Conservation (phyloP, 1,140 invertebrate species). For the Sitophilus oryzae region DNA sequence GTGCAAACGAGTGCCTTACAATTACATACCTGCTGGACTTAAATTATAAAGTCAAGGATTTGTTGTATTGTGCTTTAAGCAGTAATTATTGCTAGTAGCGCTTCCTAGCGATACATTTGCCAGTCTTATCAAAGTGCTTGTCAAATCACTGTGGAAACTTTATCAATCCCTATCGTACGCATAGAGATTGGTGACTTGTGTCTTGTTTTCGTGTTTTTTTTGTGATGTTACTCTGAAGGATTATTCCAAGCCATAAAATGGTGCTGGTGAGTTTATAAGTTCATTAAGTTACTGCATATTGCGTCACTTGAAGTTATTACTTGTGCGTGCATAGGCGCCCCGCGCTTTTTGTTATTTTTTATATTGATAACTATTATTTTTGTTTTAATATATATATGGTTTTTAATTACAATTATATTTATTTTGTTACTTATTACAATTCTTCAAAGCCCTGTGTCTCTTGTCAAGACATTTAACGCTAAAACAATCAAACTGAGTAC, state of each 20-base stretch:
- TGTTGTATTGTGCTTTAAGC: slow-evolving; percentile 16
- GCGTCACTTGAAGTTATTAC: neutral
- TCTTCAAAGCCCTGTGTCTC: too few species aligned
- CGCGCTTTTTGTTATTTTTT: neutral
- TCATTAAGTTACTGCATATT: neutral
- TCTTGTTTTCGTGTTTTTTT: too few species aligned
- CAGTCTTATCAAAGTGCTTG: slow-evolving; percentile 20
- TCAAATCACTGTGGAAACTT: slow-evolving; percentile 1
- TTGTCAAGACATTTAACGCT: too few species aligned
- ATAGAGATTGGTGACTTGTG: too few species aligned
- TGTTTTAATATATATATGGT: too few species aligned
- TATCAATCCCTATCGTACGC: neutral
- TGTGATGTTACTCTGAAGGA: neutral
- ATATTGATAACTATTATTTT: neutral
- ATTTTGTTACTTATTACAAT: too few species aligned
- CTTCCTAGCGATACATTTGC: slow-evolving; percentile 20
- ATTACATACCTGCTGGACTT: slow-evolving; percentile 12
- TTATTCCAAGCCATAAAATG: neutral
- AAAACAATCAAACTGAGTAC: too few species aligned
- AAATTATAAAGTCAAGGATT: slow-evolving; percentile 24
- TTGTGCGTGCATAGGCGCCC: neutral
- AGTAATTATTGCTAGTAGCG: slow-evolving; percentile 19
- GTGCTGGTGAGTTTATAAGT: neutral
- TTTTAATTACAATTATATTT: too few species aligned
- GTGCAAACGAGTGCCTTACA: slow-evolving; percentile 7